Evolutionary conservation across 2,797 vertebrate species (phyloP), one percentile per base, ranked within the genome.

Genomic region (Gymnoscopelus microlampas): DNA sequence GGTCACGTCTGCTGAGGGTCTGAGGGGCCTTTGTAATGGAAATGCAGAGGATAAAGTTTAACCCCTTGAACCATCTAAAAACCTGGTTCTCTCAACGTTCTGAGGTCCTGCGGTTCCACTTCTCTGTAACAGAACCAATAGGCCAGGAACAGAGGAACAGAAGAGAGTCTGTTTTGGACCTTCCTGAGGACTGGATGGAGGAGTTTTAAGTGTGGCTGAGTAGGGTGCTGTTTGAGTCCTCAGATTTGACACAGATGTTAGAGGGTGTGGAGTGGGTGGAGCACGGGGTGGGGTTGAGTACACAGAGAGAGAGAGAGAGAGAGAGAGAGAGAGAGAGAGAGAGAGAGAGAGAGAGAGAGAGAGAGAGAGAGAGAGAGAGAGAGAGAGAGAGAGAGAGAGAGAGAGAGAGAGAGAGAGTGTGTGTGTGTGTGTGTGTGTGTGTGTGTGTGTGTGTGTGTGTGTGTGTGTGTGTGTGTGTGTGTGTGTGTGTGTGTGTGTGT

Each of bases 1-100:
- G 91, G 91, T 92, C 91, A 92, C 75, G 87, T 85, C 87, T 87
- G 87, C 82, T 81, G 68, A 3, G 74, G 60, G 86, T 44, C 76
- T 59, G 62, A 87, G 82, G 78, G 84, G 83, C 71, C 89, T 57
- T 94, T 94, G 91, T 93, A 79, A 94, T 93, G 91, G 78, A 92
- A 93, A 94, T 93, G 77, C 78, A 66, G 79, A 78, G 85, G 87
- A 85, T 85, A 88, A 86, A 90, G 85, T 91, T 87, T 83, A 89
- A 90, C 88, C 88, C 89, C 80, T 47, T 29, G 76, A 88, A 91
- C 88, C 91, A 91, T 86, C 76, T 48, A 60, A 80, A 85, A 44
- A 80, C 82, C 82, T 77, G 80, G 83, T 68, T 73, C 79, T 80
- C 78, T 80, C 66, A 76, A n/a, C 83, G 85, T 91, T 86, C 58